Evolutionary conservation across 1,140 invertebrate species (phyloP), one percentile per base, ranked within the genome.

Genomic region (Leptinotarsa lineolata): DNA sequence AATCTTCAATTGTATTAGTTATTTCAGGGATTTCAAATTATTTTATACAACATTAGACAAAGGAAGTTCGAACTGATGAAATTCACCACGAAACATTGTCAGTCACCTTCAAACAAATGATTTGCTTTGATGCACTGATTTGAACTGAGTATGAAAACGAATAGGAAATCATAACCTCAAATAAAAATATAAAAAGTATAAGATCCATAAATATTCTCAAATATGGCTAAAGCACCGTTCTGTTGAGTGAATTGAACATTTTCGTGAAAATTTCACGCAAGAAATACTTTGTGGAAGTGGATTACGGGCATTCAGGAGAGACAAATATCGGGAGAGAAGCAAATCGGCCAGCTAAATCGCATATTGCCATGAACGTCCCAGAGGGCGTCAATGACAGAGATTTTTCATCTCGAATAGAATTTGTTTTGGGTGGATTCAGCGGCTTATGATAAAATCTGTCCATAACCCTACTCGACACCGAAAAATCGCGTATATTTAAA

Each of bases 331-430:
- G 15, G 48, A 54, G 6, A 54, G n/a, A 54, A 18, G 48, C 48
- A 54, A 54, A 54, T 54, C 48, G 48, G 15, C 48, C n/a, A 54
- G 48, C 2, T 54, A 18, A 54, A 54, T 54, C 48, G 48, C 48
- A 54, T 54, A 54, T 54, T 54, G 48, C 48, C 48, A 54, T 54
- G 48, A 54, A 54, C 48, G 48, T 54, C 48, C 48, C 48, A n/a
- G n/a, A 54, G 48, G 48, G 48, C 48, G 48, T 54, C 5, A 54
- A 54, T 18, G 48, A 1, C n/a, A 15, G 15, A 39, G 48, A 54
- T 54, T 54, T 54, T 54, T 54, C 48, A 54, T 54, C 48, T 13
- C n/a, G 48, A 54, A 54, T 54, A 18, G 48, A 54, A 54, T 54
- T 54, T 54, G 48, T 54, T 54, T 39, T 39, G 30, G 30, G 30